phyloP scores from a whole-genome alignment of 2,888 invertebrate species.

The Chouioia cunea region DNA sequence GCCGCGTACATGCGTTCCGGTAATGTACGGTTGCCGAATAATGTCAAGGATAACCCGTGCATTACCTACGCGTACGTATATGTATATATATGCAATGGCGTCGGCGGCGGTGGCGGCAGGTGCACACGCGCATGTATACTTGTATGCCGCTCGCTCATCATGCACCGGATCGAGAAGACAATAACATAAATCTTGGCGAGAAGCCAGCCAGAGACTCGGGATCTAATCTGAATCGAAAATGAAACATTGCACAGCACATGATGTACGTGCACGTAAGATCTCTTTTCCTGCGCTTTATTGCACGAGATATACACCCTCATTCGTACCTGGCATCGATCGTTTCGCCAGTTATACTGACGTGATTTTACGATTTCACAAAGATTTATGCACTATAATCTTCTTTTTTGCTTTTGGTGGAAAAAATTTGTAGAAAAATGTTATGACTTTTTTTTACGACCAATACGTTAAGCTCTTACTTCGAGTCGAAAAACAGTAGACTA shows the following conservation, averaged over 20 bases:
- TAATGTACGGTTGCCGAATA: constrained; percentile 59
- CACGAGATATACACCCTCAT: too few relatives aligned
- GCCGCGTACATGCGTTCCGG: constrained; percentile 48
- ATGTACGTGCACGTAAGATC: too few relatives aligned
- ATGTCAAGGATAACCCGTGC: constrained; percentile 64
- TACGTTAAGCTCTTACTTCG: too few relatives aligned
- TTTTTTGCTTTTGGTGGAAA: too few relatives aligned
- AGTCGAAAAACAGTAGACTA: too few relatives aligned
- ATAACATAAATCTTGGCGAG: constrained; percentile 33
- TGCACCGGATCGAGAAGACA: constrained; percentile 15
- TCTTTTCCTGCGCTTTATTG: too few relatives aligned
- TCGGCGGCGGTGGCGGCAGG: constrained; percentile 46
- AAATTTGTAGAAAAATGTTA: too few relatives aligned
- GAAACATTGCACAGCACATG: constrained; percentile 5
- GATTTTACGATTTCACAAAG: too few relatives aligned
- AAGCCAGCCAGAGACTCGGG: constrained; percentile 15
- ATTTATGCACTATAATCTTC: too few relatives aligned
- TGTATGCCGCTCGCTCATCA: constrained; percentile 16
- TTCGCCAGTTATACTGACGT: too few relatives aligned
- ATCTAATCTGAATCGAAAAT: constrained; percentile 31
- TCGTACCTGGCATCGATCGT: too few relatives aligned
- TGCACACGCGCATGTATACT: constrained; percentile 39
- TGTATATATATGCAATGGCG: constrained; percentile 35
- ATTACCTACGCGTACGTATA: constrained; percentile 22
- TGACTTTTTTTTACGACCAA: too few relatives aligned